phyloP scores from a whole-genome alignment of 1,140 invertebrate genomes.

The Aphis gossypii region DNA sequence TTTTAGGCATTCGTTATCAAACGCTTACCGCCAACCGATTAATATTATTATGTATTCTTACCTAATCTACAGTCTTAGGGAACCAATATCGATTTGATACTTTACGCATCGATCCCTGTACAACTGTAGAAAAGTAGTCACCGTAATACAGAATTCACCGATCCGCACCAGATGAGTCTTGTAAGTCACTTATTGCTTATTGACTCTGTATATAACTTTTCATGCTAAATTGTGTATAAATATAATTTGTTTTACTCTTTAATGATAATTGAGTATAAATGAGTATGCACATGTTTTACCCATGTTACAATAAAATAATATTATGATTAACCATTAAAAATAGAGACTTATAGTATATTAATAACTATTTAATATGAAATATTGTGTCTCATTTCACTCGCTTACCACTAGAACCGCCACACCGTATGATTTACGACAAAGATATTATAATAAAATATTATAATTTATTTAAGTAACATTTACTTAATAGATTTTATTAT shows the following conservation, averaged over 20 bases:
- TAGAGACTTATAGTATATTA: background rate
- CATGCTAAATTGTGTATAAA: background rate
- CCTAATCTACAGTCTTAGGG: background rate
- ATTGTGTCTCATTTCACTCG: background rate
- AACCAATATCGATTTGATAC: background rate
- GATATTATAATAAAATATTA: no score
- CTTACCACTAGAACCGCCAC: no score
- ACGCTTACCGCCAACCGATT: no score
- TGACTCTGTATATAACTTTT: background rate
- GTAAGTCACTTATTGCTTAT: background rate
- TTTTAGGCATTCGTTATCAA: no score
- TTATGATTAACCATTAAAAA: background rate
- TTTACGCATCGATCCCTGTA: fast-evolving
- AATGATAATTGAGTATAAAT: no score
- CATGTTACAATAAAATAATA: background rate
- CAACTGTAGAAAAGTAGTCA: no score
- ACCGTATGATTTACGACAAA: background rate
- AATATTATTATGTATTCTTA: background rate
- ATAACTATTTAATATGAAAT: background rate
- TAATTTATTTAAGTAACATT: background rate
- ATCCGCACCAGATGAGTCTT: background rate
- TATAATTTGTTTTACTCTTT: background rate
- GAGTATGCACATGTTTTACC: background rate
- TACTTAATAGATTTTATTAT: background rate
- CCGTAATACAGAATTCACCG: no score